phyloP scores from a whole-genome alignment of 2,888 invertebrate genomes.

The Keiferia lycopersicella region DNA sequence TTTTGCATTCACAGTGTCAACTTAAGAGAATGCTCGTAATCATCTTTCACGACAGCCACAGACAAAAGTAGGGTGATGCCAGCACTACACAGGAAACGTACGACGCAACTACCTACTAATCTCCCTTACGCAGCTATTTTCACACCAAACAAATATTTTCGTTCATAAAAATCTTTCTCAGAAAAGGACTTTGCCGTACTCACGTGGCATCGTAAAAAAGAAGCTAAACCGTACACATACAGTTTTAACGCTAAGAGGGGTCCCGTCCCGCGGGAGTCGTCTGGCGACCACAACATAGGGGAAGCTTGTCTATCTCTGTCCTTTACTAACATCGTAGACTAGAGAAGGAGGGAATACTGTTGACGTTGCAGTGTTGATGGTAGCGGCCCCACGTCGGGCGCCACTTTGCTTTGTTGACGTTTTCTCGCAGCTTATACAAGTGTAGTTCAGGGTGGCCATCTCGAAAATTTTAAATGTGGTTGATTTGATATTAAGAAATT shows the following conservation, averaged over 20 bases:
- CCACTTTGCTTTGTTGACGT: constrained; percentile 17
- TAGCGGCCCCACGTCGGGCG: neutral
- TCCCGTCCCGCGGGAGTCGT: neutral
- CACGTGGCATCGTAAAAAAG: constrained; percentile 6
- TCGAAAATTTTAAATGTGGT: too few species aligned
- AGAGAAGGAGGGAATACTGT: neutral
- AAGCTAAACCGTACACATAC: constrained; percentile 5
- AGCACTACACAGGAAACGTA: too few species aligned
- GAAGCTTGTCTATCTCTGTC: neutral
- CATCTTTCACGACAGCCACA: neutral
- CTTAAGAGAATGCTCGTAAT: too few species aligned
- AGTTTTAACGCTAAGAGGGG: constrained; percentile 9
- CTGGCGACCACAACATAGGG: neutral
- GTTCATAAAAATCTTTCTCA: neutral
- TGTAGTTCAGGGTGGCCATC: neutral
- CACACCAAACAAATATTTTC: neutral
- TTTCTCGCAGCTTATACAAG: neutral
- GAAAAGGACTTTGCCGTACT: neutral
- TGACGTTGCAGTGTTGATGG: neutral
- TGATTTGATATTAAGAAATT: too few species aligned
- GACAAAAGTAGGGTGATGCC: too few species aligned
- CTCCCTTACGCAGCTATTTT: neutral
- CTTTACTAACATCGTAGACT: neutral
- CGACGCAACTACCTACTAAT: neutral
- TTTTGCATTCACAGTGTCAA: too few species aligned